Evolutionary conservation across 2,113 vertebrate species (phyloP).

Genomic region (Rousettus leschenaultii): DNA sequence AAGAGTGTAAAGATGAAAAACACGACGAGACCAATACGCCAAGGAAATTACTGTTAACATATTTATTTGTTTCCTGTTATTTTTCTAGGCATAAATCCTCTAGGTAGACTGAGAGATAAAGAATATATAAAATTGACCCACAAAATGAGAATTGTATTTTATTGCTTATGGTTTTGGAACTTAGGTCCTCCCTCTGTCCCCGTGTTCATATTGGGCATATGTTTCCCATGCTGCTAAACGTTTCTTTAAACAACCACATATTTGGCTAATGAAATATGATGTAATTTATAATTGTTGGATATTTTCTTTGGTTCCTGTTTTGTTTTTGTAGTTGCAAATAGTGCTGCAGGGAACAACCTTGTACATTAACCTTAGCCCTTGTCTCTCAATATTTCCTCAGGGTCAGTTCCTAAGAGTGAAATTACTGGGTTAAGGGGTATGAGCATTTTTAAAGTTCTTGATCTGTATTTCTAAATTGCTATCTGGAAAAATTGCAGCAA

Average conservation of each 20-base stretch:
- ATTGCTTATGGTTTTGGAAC: not conserved
- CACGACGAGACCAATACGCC: not conserved
- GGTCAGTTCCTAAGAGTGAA: not conserved
- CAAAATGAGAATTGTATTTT: not conserved
- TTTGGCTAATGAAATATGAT: not conserved
- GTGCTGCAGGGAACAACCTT: not conserved
- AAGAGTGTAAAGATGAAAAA: not conserved
- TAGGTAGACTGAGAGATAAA: not conserved
- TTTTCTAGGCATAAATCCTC: not conserved
- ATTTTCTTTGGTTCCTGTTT: constrained; percentile 5
- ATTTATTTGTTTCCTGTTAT: not conserved
- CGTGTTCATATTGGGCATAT: not conserved
- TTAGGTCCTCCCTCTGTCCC: not conserved
- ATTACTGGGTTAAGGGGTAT: not conserved
- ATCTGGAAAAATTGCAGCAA: not conserved
- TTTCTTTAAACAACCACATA: not conserved
- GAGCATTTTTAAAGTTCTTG: not conserved
- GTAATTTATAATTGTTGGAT: not conserved
- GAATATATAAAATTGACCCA: not conserved
- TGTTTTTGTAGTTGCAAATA: not conserved
- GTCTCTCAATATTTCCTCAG: not conserved
- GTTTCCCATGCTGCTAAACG: not conserved
- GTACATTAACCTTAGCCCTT: not conserved
- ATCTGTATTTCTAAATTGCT: constrained; percentile 10
- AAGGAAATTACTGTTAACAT: not conserved